Conservation (phyloP, 1,140 invertebrate species). For the Apolygus lucorum region DNA sequence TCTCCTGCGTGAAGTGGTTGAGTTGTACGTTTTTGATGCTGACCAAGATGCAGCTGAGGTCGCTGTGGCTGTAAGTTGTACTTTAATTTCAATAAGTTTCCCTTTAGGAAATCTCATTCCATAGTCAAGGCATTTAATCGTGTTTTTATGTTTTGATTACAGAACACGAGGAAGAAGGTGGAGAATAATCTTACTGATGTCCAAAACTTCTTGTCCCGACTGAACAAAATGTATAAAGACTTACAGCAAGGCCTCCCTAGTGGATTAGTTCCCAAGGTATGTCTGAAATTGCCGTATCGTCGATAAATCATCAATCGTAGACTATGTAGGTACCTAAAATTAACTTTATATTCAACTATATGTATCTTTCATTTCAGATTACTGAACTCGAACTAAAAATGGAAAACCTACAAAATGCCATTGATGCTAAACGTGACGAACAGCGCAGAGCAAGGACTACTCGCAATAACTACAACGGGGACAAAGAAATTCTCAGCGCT, state of each 20-base stretch:
- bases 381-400: slow-evolving; percentile 67
- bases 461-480: slow-evolving; percentile 64
- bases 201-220: slow-evolving; percentile 52
- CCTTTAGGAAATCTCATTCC: neutral
- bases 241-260: slow-evolving; percentile 59
- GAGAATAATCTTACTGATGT: slow-evolving; percentile 47
- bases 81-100: neutral
- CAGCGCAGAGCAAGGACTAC: slow-evolving; percentile 73
- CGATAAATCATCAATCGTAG: no score
- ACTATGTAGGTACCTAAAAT: neutral
- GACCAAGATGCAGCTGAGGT: slow-evolving; percentile 33
- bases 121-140: no score
- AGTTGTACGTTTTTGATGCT: slow-evolving; percentile 60
- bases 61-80: slow-evolving; percentile 31
- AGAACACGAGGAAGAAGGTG: slow-evolving; percentile 43
- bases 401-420: slow-evolving; percentile 60
- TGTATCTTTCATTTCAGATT: slow-evolving; percentile 38
- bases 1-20: slow-evolving; percentile 50
- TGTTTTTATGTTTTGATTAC: slow-evolving; percentile 37
- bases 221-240: slow-evolving; percentile 56
- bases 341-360: neutral
- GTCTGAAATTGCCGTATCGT: no score
- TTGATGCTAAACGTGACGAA: slow-evolving; percentile 80
- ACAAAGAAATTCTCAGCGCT: slow-evolving; percentile 67
- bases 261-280: slow-evolving; percentile 60